Evolutionary conservation across 2,113 vertebrate species (phyloP).

Genomic region (Haemorhous mexicanus): DNA sequence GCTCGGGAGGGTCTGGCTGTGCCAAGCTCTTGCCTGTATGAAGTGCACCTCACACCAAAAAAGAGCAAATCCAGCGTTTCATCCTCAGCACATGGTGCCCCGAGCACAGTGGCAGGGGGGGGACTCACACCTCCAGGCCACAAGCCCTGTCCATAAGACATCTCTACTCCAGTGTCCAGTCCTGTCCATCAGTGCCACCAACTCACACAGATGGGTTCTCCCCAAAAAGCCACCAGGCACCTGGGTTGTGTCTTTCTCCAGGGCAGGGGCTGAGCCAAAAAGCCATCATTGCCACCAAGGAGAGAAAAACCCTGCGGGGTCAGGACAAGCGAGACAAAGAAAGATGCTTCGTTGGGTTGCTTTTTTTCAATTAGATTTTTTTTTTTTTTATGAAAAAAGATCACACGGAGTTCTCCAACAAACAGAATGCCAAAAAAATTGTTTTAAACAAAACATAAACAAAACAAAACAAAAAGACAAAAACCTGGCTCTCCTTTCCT

Average conservation of each 20-base stretch:
- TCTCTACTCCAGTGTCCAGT: background rate
- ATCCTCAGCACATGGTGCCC: fast-evolving
- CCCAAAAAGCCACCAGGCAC: fast-evolving
- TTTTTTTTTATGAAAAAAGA: constrained; percentile 79
- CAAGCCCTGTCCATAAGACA: background rate
- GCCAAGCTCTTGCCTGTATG: background rate
- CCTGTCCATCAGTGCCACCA: background rate
- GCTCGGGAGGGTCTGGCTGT: fast-evolving
- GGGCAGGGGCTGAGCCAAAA: background rate
- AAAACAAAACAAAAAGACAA: constrained; percentile 66
- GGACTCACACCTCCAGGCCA: background rate
- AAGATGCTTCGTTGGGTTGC: background rate
- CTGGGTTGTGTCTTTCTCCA: background rate
- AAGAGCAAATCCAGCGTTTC: background rate
- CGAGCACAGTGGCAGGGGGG: fast-evolving
- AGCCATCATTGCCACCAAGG: background rate
- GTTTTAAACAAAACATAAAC: constrained; percentile 65
- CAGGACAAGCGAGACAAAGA: constrained; percentile 41
- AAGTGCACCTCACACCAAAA: background rate
- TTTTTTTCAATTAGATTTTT: constrained; percentile 56
- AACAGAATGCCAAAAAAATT: constrained; percentile 77
- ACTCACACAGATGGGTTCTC: fast-evolving
- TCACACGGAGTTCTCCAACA: constrained; percentile 78
- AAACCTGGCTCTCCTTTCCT: constrained; percentile 78
- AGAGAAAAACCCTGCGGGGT: background rate